Evolutionary conservation across 2,797 vertebrate genomes (phyloP).

Genomic region (Perodicticus potto): DNA sequence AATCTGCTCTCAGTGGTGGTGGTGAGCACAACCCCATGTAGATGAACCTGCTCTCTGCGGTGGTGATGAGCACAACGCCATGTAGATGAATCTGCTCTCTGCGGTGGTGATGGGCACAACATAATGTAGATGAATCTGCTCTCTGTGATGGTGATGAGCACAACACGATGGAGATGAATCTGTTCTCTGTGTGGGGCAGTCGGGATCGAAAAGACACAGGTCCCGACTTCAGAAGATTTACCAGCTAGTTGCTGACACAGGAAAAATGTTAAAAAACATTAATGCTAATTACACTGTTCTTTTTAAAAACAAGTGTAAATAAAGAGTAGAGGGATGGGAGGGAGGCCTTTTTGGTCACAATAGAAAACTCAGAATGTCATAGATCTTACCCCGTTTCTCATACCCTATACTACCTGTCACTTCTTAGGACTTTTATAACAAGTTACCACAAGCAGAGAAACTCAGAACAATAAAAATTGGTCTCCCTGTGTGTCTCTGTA

Average conservation of each 20-base stretch:
- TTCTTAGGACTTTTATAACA: neutral
- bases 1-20: no score
- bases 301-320: neutral
- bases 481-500: neutral
- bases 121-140: no score
- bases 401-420: neutral
- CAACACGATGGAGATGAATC: neutral
- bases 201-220: neutral
- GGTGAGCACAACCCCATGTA: no score
- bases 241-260: neutral
- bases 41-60: no score
- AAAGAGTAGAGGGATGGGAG: neutral
- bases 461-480: neutral
- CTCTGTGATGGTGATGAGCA: no score
- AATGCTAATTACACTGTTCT: neutral
- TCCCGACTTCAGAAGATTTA: neutral
- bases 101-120: no score
- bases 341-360: neutral
- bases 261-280: neutral
- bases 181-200: neutral
- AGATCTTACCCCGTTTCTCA: neutral
- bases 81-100: no score
- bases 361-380: neutral
- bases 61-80: no score
- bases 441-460: neutral